Base-by-base conservation (phyloP, 2,113 vertebrate genomes). In the Pipa parva region DNA sequence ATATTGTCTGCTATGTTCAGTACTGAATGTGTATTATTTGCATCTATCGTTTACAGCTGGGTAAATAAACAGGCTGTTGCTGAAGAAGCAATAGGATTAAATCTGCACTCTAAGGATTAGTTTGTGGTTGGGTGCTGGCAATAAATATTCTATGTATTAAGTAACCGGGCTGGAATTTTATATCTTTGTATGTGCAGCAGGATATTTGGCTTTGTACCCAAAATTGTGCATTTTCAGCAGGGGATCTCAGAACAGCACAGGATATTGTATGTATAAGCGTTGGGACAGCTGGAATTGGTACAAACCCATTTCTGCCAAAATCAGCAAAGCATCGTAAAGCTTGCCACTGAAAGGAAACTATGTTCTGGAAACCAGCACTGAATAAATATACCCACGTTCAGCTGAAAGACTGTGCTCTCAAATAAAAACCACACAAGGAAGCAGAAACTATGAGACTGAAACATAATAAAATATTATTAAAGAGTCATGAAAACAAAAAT, bases 141-240 rank as follows among this genome's bases (percentile, higher is more conserved):
- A 58, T 17, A 6, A n/a, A 36, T 58, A 36, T 33, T 58, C 29
- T 36, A 36, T 22, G 20, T 18, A 29, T 36, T 20, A 25, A 55
- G 27, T 28, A 54, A 42, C n/a, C 21, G 63, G 25, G 5, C 46
- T 22, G 29, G 21, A 52, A 36, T 22, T 58, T 15, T 20, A 50
- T 63, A 51, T 50, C 10, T 51, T 27, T 25, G 39, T 6, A 21
- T 36, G 29, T 54, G 51, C 36, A 65, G 36, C 52, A 21, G 63
- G 50, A 55, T 24, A 39, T 56, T 36, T 56, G 63, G 24, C 24
- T 27, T 17, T 50, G 33, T 65, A 56, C 42, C 25, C 12, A 25
- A 65, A 22, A 56, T 36, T 22, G 25, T 42, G 25, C n/a, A 65
- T 56, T 25, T 65, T 11, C 36, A 28, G 63, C 50, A 29, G 29